Evolutionary conservation across 2,888 invertebrate species (phyloP).

Genomic region (Ametastegia equiseti): DNA sequence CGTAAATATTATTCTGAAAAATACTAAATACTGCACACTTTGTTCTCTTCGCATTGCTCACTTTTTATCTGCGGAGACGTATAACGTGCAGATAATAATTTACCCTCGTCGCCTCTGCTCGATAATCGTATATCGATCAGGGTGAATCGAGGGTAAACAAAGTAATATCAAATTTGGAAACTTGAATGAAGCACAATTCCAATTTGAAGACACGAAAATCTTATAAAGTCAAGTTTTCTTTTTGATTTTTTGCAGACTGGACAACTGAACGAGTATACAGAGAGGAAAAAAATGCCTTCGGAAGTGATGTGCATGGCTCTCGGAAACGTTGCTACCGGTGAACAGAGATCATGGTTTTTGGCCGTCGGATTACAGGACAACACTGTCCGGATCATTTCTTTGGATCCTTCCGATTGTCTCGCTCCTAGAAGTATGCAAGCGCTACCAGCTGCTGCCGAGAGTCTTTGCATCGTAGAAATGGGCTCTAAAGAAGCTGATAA

Average conservation of each 20-base stretch:
- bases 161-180: not conserved
- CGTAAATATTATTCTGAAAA: slow-evolving; percentile 73
- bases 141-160: slow-evolving; percentile 48
- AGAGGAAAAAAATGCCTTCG: slow-evolving; percentile 96
- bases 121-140: slow-evolving; percentile 54
- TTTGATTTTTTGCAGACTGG: slow-evolving; percentile 86
- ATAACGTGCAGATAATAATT: slow-evolving; percentile 67
- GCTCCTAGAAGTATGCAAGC: slow-evolving; percentile 98
- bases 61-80: slow-evolving; percentile 67
- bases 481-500: slow-evolving; percentile 83
- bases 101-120: slow-evolving; percentile 74
- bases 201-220: not conserved
- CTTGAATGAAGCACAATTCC: not conserved
- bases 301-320: slow-evolving; percentile 99
- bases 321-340: slow-evolving; percentile 96
- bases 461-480: slow-evolving; percentile 97
- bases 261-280: slow-evolving; percentile 98
- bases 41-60: slow-evolving; percentile 68
- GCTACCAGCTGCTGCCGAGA: slow-evolving; percentile 96
- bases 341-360: slow-evolving; percentile 96
- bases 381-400: slow-evolving; percentile 97
- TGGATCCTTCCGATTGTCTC: slow-evolving; percentile 97
- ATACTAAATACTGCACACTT: slow-evolving; percentile 60
- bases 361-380: slow-evolving; percentile 97
- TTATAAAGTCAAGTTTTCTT: no score